Percentiles rank a stretch among this genome's conserved stretches.
Conservation (phyloP, 2,113 vertebrate species). For the Talpa occidentalis region DNA sequence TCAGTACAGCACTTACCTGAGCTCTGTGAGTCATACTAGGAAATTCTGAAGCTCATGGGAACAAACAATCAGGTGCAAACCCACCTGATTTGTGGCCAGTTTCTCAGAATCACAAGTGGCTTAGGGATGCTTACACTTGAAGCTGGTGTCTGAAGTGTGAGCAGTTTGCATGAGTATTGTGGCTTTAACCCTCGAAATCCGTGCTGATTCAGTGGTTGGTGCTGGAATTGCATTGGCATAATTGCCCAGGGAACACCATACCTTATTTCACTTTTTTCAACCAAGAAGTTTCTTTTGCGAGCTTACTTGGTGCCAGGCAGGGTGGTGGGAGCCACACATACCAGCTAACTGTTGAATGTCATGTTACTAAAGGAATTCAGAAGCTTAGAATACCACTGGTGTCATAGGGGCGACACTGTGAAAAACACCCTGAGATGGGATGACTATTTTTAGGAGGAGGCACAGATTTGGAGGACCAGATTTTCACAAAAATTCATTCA, state of each 20-base stretch:
- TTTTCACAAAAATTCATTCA: constrained; percentile 57
- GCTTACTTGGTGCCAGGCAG: neutral
- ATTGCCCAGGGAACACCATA: neutral
- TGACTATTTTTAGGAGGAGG: constrained; percentile 14
- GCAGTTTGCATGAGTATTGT: fast-evolving
- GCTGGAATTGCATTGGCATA: fast-evolving
- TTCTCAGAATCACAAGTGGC: neutral
- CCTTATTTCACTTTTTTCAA: neutral
- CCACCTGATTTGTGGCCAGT: neutral
- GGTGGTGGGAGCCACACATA: neutral
- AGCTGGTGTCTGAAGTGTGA: neutral
- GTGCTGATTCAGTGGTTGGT: neutral
- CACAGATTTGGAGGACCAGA: constrained; percentile 37
- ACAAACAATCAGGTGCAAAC: neutral
- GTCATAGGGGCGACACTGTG: neutral
- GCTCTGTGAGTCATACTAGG: neutral
- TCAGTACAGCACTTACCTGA: neutral
- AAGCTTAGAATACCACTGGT: neutral
- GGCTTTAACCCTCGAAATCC: neutral
- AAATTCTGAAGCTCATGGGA: neutral
- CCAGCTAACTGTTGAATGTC: neutral
- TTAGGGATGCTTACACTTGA: neutral
- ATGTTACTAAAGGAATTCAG: neutral
- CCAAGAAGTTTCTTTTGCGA: neutral
- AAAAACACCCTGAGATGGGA: neutral